Base-by-base conservation (phyloP, 2,113 vertebrate species). In the Saccopteryx bilineata region DNA sequence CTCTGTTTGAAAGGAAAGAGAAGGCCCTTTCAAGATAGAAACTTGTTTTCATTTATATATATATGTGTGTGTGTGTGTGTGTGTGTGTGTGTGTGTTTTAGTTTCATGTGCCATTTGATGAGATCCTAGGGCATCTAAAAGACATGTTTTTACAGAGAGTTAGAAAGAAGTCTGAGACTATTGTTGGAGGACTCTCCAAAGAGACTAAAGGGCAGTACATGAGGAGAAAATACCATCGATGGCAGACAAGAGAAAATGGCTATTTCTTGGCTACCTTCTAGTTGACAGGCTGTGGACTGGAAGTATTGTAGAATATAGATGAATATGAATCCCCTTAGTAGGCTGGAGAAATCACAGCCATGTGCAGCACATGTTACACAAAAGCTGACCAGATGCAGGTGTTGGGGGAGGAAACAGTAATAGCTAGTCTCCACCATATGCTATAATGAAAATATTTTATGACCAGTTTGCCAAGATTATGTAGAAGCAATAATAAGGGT, bases 401-500 rank as follows among this genome's bases (percentile, higher is more conserved):
- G 2, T 74, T 61, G 1, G 5, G 18, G 18, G n/a, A 94, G 89
- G 83, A 97, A 93, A 72, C 52, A 66, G 12, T 83, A 83, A 74
- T 52, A 72, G 39, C 39, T 91, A n/a, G 48, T 68, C 68, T 93
- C 50, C 91, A 74, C 26, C 69, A 54, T 86, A 56, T 80, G 54
- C 18, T 75, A 46, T 71, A 97, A 94, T 94, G 91, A 94, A 97
- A 97, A 93, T 95, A 95, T 74, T 91, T 96, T 96, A 97, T 86
- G 74, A 68, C 28, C 21, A 82, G 68, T 94, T 91, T 91, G 54
- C 86, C 95, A 93, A 97, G 78, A 93, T 76, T 86, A 93, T 94
- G 28, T 88, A 81, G 75, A 95, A 82, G 46, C 78, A 91, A n/a
- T 93, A 96, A 96, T 39, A 88, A 96, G 19, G 10, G n/a, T 95